phyloP scores from a whole-genome alignment of 2,113 vertebrate genomes.

The Amazona vittata region DNA sequence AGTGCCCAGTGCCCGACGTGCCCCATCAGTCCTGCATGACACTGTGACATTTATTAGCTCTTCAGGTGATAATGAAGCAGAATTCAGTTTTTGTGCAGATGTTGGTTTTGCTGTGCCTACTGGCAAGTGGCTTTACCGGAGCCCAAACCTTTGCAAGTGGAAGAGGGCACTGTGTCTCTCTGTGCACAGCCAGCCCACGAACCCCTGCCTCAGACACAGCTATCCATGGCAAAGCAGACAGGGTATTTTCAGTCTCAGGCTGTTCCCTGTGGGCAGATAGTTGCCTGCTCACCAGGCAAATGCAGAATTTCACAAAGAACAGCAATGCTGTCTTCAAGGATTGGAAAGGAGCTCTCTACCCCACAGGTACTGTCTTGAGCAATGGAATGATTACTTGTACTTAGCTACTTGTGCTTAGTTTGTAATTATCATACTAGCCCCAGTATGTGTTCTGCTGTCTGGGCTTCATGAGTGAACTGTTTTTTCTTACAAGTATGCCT shows the following conservation, averaged over 20 bases:
- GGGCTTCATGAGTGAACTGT: background rate
- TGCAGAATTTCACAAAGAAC: background rate
- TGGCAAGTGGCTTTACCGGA: background rate
- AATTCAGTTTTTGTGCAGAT: background rate
- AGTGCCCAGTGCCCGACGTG: accelerated
- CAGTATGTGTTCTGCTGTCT: background rate
- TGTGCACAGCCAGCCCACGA: too few relatives aligned
- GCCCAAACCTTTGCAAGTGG: too few relatives aligned
- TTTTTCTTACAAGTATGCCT: background rate
- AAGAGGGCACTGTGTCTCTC: background rate
- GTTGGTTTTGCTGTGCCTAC: background rate
- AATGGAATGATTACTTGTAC: background rate
- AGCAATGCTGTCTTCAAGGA: background rate
- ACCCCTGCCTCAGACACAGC: background rate
- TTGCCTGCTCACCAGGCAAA: background rate
- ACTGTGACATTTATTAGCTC: background rate
- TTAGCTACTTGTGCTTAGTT: background rate
- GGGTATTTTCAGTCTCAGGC: background rate
- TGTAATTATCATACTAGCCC: background rate
- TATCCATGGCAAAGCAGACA: accelerated
- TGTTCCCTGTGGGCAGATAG: accelerated
- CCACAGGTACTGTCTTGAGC: background rate
- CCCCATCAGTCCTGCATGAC: background rate
- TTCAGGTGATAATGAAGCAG: too few relatives aligned
- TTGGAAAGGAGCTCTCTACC: background rate